phyloP scores from a whole-genome alignment of 2,797 vertebrate species.

The Antennarius maculatus region DNA sequence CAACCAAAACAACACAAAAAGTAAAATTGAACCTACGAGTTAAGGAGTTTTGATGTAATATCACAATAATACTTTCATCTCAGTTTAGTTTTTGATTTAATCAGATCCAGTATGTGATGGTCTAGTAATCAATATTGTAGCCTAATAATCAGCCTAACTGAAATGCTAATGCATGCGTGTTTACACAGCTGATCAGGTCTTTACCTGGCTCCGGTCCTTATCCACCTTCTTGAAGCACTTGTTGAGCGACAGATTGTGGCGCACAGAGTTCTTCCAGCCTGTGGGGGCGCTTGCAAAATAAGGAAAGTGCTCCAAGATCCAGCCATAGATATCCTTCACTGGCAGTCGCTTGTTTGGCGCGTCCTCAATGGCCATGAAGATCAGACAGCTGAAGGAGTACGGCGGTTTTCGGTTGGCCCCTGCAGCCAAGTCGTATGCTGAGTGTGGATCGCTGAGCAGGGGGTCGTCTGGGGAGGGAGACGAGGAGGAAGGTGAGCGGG shows the following conservation, averaged over 20 bases:
- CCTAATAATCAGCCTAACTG: not conserved
- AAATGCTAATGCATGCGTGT: not conserved
- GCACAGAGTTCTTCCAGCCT: constrained; percentile 98
- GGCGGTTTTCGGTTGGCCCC: constrained; percentile 96
- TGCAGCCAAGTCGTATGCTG: constrained; percentile 89
- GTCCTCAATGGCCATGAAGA: constrained; percentile 99
- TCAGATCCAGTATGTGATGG: not conserved
- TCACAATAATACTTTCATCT: no score
- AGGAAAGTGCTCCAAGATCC: constrained; percentile 98
- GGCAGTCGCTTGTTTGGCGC: constrained; percentile 95
- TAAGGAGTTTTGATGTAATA: no score
- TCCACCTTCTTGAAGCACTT: constrained; percentile 99
- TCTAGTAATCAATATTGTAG: not conserved
- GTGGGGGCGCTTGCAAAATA: constrained; percentile 98
- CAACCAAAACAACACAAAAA: no score
- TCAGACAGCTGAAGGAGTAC: constrained; percentile 98
- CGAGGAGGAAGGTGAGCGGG: constrained; percentile 80
- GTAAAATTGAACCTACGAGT: no score
- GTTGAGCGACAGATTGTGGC: constrained; percentile 96
- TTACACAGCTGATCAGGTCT: constrained; percentile 12
- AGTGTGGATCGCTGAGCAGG: constrained; percentile 69
- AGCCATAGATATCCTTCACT: constrained; percentile 98
- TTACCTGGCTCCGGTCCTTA: constrained; percentile 98
- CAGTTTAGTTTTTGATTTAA: no score
- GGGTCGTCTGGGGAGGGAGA: constrained; percentile 89